phyloP scores from a whole-genome alignment of 2,113 vertebrate genomes.

The Ellobius talpinus region DNA sequence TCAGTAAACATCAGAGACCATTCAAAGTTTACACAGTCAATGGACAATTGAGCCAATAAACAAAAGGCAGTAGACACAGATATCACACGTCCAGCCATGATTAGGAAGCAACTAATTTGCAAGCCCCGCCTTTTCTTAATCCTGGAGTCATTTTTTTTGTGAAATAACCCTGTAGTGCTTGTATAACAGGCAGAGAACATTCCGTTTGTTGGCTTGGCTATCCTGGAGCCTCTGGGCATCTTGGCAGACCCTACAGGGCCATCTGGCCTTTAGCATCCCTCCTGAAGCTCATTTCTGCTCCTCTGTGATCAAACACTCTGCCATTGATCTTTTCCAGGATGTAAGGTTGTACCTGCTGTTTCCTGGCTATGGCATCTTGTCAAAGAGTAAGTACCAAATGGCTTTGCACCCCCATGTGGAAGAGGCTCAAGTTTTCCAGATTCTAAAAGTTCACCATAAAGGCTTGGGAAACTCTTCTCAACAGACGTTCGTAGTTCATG shows the following conservation, averaged over 20 bases:
- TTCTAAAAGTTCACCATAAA: background rate
- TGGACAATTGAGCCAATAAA: constrained; percentile 32
- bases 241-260: constrained; percentile 67
- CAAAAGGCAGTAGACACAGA: constrained; percentile 2
- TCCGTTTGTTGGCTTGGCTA: background rate
- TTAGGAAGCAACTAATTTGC: constrained; percentile 4
- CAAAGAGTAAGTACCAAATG: background rate
- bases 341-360: constrained; percentile 37
- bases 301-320: constrained; percentile 47
- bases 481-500: background rate
- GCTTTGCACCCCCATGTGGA: background rate
- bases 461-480: background rate
- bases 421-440: constrained; percentile 32
- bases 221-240: constrained; percentile 23
- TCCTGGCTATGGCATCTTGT: background rate
- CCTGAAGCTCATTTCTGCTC: constrained; percentile 58
- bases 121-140: constrained; percentile 45
- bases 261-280: constrained; percentile 68
- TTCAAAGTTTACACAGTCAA: background rate
- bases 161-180: background rate
- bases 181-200: constrained; percentile 2
- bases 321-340: constrained; percentile 42
- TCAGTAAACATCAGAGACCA: constrained; percentile 31
- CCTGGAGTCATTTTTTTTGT: background rate
- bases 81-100: background rate